Conservation (phyloP, 2,113 vertebrate species). For the Mesoclemmys tuberculata region DNA sequence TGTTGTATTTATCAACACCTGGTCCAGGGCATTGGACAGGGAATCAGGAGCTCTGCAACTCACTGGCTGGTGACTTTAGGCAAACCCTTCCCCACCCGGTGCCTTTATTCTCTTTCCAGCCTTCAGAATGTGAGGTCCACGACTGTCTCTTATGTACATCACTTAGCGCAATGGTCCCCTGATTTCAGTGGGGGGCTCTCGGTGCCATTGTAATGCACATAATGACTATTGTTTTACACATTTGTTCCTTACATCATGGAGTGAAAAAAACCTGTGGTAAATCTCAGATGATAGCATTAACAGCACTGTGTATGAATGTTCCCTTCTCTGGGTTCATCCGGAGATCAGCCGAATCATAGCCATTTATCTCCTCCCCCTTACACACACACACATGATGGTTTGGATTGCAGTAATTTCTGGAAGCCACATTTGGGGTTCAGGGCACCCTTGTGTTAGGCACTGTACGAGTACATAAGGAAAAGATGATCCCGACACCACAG, state of each 20-base stretch:
- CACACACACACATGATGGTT: neutral
- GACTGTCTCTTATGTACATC: neutral
- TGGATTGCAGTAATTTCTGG: neutral
- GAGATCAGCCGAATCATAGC: neutral
- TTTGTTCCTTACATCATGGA: neutral
- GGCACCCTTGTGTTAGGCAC: neutral
- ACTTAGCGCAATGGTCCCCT: neutral
- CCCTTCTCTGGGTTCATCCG: neutral
- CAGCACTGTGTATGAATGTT: neutral
- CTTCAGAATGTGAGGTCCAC: neutral
- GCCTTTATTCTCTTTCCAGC: neutral
- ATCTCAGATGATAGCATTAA: neutral
- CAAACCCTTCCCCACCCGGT: neutral
- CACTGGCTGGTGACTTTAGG: neutral
- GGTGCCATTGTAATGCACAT: neutral
- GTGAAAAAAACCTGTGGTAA: neutral
- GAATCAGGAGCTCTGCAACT: neutral
- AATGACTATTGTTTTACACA: neutral
- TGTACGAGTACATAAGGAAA: neutral
- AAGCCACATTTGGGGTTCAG: neutral
- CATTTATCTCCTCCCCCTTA: neutral
- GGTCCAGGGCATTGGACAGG: neutral
- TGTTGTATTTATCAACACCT: neutral
- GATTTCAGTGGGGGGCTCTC: neutral
- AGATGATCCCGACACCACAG: neutral